A percentile compares a stretch with the other conserved stretches of the same genome.
Conservation (phyloP, 2,113 vertebrate species). For the Columbina picui region DNA sequence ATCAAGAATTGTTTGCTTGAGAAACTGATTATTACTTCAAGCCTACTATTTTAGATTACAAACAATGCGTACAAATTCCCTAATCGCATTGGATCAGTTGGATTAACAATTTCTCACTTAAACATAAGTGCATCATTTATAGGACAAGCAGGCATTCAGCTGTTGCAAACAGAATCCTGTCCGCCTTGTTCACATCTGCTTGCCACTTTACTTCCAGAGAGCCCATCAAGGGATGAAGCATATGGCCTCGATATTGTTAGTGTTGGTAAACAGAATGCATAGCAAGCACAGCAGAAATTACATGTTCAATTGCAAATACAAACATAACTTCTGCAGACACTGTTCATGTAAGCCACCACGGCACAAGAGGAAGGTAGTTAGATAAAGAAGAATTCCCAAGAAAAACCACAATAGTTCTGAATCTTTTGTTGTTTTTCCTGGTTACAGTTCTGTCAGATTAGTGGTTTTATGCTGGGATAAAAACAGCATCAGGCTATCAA, state of each 20-base stretch:
- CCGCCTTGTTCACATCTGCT: constrained; percentile 25
- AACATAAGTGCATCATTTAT: background rate
- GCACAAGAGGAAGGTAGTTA: background rate
- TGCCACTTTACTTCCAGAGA: constrained; percentile 26
- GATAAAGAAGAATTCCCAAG: background rate
- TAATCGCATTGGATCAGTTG: background rate
- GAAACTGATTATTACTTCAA: constrained; percentile 1
- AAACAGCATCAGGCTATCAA: constrained; percentile 1
- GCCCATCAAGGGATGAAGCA: constrained; percentile 22
- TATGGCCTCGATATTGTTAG: background rate
- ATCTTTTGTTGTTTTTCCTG: background rate
- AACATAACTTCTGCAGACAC: background rate
- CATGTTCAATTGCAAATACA: background rate
- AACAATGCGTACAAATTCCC: background rate
- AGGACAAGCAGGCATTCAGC: constrained; percentile 47
- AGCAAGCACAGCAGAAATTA: background rate
- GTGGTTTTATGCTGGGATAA: background rate
- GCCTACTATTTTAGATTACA: constrained; percentile 1
- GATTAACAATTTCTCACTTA: constrained; percentile 53
- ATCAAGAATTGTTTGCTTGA: background rate
- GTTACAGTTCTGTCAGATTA: constrained; percentile 2
- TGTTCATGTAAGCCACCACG: background rate
- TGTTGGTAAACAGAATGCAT: background rate
- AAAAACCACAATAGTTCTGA: background rate
- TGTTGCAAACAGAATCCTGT: constrained; percentile 2